A percentile compares a stretch with the other conserved stretches of the same genome.
These are phyloP conservation scores for Halichondria panicea DNA, from an alignment of 37 sponge, comb jelly and placozoan species.

Conservation along the genomic window DNA sequence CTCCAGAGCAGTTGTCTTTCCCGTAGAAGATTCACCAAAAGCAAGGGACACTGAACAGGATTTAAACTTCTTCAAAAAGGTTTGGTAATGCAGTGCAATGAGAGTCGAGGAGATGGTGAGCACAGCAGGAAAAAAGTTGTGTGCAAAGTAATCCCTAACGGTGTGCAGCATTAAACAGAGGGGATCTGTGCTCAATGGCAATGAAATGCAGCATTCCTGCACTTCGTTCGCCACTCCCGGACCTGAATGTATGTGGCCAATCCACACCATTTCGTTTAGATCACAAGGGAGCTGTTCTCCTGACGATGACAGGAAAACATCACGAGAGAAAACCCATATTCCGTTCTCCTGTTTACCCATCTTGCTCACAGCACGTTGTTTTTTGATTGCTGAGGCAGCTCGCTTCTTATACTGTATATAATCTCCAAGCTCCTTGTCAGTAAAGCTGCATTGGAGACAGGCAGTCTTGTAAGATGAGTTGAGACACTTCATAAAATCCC, in stretches of 20 bases:
- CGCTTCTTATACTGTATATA: slow-evolving; percentile 26
- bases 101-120: not conserved
- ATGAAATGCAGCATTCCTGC: not conserved
- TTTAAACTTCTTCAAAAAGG: slow-evolving; percentile 8
- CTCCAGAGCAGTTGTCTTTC: slow-evolving; percentile 20
- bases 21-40: slow-evolving; percentile 16
- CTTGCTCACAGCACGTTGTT: not conserved
- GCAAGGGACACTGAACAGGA: slow-evolving; percentile 13
- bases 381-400: not conserved
- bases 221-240: not conserved
- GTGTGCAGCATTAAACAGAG: not conserved
- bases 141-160: not conserved
- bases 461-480: slow-evolving; percentile 25
- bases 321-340: slow-evolving; percentile 10
- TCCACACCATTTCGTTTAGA: too few relatives aligned
- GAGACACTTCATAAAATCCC: slow-evolving; percentile 22
- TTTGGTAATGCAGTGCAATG: slow-evolving; percentile 7
- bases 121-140: slow-evolving; percentile 5
- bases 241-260: not conserved
- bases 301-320: slow-evolving; percentile 1
- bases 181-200: not conserved
- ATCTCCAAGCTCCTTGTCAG: slow-evolving; percentile 29
- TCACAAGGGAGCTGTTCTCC: not conserved
- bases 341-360: slow-evolving; percentile 10
- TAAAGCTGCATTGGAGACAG: slow-evolving; percentile 26